These are phyloP conservation scores for Papilio protenor DNA, from an alignment of 2,888 invertebrate species.

Conservation along the genomic window DNA sequence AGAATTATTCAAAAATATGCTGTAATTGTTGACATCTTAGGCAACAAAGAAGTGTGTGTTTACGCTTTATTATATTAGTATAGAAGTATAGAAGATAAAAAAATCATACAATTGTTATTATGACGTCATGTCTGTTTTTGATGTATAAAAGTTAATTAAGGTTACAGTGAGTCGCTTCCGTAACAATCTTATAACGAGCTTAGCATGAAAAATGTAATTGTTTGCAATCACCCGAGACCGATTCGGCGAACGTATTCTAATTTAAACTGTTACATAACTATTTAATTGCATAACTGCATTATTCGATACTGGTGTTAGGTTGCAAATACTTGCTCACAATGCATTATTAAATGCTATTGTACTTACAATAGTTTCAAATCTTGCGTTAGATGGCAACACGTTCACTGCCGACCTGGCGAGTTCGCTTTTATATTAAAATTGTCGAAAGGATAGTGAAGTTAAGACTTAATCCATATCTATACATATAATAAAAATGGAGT, in stretches of 20 bases:
- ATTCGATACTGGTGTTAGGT: slow-evolving; percentile 19
- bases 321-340: slow-evolving; percentile 17
- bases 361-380: slow-evolving; percentile 11
- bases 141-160: slow-evolving; percentile 35
- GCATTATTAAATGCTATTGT: slow-evolving; percentile 16
- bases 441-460: too few species aligned
- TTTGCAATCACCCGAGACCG: slow-evolving; percentile 39
- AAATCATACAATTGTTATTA: slow-evolving; percentile 5
- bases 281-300: slow-evolving; percentile 40
- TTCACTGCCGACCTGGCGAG: background rate
- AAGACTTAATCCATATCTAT: too few species aligned
- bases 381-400: background rate
- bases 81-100: too few species aligned
- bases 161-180: slow-evolving; percentile 26
- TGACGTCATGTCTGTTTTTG: slow-evolving; percentile 27
- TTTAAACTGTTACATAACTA: slow-evolving; percentile 40
- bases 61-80: too few species aligned
- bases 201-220: slow-evolving; percentile 42
- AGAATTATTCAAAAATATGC: too few species aligned
- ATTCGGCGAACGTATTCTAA: slow-evolving; percentile 42
- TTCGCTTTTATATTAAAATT: background rate
- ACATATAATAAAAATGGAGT: too few species aligned
- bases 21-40: too few species aligned
- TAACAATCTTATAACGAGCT: slow-evolving; percentile 28
- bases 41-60: too few species aligned